Conservation (phyloP, 35 echinoderm and acorn worm genomes). For the Diadema setosum region DNA sequence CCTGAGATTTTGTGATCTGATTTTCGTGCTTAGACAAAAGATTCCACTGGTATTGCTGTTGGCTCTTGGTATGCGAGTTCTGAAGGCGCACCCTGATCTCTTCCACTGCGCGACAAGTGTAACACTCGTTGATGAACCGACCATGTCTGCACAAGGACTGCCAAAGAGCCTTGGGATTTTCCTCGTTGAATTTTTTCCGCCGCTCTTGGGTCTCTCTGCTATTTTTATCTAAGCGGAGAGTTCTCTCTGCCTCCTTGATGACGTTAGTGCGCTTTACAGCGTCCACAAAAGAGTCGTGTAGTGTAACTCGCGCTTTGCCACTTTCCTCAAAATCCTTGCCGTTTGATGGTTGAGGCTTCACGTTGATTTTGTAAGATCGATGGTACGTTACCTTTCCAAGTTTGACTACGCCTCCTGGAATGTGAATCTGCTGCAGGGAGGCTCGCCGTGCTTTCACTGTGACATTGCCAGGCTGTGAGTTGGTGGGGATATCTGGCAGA, state of each 20-base stretch:
- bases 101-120: constrained; percentile 16
- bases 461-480: background rate
- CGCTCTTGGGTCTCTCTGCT: background rate
- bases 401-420: background rate
- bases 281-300: background rate
- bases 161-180: background rate
- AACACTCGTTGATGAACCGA: constrained; percentile 9
- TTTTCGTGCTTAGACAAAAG: constrained; percentile 13
- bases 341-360: background rate
- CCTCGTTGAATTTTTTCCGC: background rate
- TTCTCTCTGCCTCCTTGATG: background rate
- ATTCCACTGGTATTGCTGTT: constrained; percentile 40
- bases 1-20: background rate
- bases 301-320: background rate
- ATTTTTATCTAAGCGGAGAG: background rate
- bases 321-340: background rate
- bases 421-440: background rate
- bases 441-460: background rate
- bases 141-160: constrained; percentile 16
- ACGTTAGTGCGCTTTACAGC: background rate
- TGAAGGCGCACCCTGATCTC: constrained; percentile 15
- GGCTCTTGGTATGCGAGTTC: background rate
- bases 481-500: background rate
- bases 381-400: background rate
- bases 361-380: constrained; percentile 5